Percentiles rank a stretch among this genome's conserved stretches.
phyloP scores from a whole-genome alignment of 2,797 vertebrate genomes.

The Heterohyrax brucei region DNA sequence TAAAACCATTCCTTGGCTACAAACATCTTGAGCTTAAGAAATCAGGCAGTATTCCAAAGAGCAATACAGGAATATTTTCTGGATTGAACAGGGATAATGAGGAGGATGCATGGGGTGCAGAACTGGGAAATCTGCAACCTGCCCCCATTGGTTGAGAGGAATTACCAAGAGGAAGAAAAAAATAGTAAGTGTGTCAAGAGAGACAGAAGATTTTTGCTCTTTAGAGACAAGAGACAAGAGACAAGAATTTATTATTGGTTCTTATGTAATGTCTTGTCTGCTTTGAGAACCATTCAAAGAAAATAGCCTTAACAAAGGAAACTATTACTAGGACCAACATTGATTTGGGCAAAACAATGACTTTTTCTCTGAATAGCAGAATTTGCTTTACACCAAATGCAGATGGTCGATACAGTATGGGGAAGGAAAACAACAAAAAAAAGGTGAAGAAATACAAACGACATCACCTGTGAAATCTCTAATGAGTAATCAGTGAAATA shows the following conservation, averaged over 20 bases:
- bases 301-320: conserved; percentile 46
- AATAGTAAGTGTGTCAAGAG: neutral
- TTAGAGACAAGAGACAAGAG: conserved; percentile 20
- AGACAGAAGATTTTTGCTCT: neutral
- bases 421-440: neutral
- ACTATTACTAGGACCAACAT: conserved; percentile 10
- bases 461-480: neutral
- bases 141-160: neutral
- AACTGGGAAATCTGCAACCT: conserved; percentile 9
- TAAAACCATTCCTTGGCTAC: conserved; percentile 45
- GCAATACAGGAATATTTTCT: neutral
- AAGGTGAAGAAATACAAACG: conserved; percentile 31
- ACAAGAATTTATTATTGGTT: conserved; percentile 7
- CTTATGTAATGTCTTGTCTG: neutral
- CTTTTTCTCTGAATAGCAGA: conserved; percentile 40
- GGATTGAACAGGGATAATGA: neutral
- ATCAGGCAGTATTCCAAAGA: neutral
- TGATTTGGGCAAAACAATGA: conserved; percentile 26
- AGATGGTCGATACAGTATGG: neutral
- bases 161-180: conserved; percentile 13
- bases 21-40: neutral
- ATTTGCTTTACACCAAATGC: neutral
- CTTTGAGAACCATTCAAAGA: conserved; percentile 8
- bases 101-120: neutral
- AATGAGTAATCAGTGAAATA: conserved; percentile 19